Evolutionary conservation across 2,888 invertebrate species (phyloP).

Genomic region (Keiferia lycopersicella): DNA sequence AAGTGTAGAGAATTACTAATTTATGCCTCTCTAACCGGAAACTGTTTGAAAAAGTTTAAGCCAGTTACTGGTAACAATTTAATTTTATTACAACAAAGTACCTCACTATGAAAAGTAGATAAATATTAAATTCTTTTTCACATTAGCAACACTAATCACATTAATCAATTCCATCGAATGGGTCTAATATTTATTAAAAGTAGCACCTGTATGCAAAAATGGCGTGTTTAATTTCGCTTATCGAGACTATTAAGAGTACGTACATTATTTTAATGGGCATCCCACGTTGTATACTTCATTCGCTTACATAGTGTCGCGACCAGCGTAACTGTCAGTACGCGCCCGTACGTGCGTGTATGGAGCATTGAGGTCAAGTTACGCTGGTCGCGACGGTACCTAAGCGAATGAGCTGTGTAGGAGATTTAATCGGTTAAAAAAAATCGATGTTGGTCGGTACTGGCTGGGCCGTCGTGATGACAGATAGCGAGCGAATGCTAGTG

Average conservation of each 20-base stretch:
- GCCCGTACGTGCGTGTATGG: too few species aligned
- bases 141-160: constrained; percentile 26
- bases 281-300: too few species aligned
- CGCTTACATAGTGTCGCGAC: too few species aligned
- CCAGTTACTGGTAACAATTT: not conserved
- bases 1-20: not conserved
- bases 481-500: constrained; percentile 63
- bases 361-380: too few species aligned
- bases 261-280: constrained; percentile 65
- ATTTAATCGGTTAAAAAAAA: constrained; percentile 60
- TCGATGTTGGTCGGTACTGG: constrained; percentile 44
- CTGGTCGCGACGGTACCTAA: too few species aligned
- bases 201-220: constrained; percentile 48
- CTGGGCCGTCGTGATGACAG: constrained; percentile 70
- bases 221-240: constrained; percentile 51
- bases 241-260: constrained; percentile 59
- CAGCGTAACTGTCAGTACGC: too few species aligned
- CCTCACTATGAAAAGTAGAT: constrained; percentile 8
- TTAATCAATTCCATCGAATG: constrained; percentile 16
- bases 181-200: constrained; percentile 37
- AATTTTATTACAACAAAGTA: constrained; percentile 4
- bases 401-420: too few species aligned
- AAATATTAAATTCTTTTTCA: constrained; percentile 18
- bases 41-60: not conserved
- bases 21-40: not conserved